Conservation (phyloP, 2,797 vertebrate genomes). For the Sebastes miniatus region DNA sequence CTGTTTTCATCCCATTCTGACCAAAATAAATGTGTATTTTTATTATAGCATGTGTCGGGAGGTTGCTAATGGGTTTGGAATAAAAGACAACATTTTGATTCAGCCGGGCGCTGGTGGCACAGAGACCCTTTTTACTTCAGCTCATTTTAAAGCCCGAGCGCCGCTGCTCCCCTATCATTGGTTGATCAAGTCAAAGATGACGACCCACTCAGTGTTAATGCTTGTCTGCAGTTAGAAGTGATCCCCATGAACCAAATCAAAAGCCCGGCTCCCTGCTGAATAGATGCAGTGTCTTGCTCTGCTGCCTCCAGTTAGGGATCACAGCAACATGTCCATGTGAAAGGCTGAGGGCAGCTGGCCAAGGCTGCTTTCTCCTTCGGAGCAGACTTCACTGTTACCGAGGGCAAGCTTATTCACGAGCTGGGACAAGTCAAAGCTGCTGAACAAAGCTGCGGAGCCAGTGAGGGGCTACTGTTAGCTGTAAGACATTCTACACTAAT, state of each 20-base stretch:
- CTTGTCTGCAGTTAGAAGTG: slow-evolving; percentile 73
- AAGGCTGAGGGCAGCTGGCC: slow-evolving; percentile 60
- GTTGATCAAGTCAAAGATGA: slow-evolving; percentile 78
- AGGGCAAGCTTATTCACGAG: slow-evolving; percentile 42
- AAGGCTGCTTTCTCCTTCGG: slow-evolving; percentile 55
- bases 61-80: slow-evolving; percentile 86
- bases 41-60: slow-evolving; percentile 78
- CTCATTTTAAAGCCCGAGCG: slow-evolving; percentile 73
- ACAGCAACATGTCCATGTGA: slow-evolving; percentile 44
- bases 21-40: slow-evolving; percentile 82
- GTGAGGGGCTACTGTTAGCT: neutral
- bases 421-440: slow-evolving; percentile 26
- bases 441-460: slow-evolving; percentile 35
- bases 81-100: slow-evolving; percentile 83
- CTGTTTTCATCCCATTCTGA: slow-evolving; percentile 83
- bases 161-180: slow-evolving; percentile 74
- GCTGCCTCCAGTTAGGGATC: slow-evolving; percentile 48
- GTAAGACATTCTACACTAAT: neutral
- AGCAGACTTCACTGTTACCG: slow-evolving; percentile 24
- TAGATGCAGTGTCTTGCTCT: slow-evolving; percentile 49
- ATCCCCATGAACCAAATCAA: slow-evolving; percentile 72
- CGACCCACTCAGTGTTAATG: slow-evolving; percentile 70
- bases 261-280: slow-evolving; percentile 63
- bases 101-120: slow-evolving; percentile 65
- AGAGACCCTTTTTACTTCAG: slow-evolving; percentile 75